Evolutionary conservation across 2,797 vertebrate genomes (phyloP).

Genomic region (Neosalanx taihuensis): DNA sequence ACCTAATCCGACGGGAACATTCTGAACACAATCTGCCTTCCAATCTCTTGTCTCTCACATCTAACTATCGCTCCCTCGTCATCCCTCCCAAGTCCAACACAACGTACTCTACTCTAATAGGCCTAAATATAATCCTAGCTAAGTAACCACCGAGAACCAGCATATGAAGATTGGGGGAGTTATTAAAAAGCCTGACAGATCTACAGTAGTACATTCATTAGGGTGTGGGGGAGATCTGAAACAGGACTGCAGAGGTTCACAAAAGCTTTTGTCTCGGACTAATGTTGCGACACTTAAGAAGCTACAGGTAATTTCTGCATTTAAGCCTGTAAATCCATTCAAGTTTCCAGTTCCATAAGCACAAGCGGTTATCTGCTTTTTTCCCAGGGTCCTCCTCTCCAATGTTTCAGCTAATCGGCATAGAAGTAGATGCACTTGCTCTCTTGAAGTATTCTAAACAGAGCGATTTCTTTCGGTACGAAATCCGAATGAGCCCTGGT

Average conservation of each 20-base stretch:
- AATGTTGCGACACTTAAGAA: not conserved
- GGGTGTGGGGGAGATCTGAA: not conserved
- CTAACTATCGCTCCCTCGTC: not conserved
- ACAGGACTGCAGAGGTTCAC: not conserved
- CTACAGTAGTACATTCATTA: not conserved
- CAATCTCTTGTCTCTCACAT: not conserved
- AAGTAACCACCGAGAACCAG: not conserved
- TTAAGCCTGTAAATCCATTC: not conserved
- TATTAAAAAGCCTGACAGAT: not conserved
- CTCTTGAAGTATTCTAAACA: constrained; percentile 8
- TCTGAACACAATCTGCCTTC: not conserved
- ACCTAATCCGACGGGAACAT: not conserved
- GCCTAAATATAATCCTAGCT: not conserved
- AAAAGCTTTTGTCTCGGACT: not conserved
- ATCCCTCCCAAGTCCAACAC: not conserved
- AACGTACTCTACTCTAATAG: not conserved
- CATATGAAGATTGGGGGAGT: not conserved
- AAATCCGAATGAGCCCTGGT: not conserved
- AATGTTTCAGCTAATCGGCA: constrained; percentile 1
- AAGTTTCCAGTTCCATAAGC: not conserved
- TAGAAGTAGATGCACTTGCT: constrained; percentile 1
- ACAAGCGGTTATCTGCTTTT: not conserved
- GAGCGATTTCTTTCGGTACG: not conserved
- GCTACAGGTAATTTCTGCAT: not conserved
- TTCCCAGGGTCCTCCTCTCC: not conserved